phyloP scores from a whole-genome alignment of 2,888 invertebrate genomes.

The Drosophila emarginata region DNA sequence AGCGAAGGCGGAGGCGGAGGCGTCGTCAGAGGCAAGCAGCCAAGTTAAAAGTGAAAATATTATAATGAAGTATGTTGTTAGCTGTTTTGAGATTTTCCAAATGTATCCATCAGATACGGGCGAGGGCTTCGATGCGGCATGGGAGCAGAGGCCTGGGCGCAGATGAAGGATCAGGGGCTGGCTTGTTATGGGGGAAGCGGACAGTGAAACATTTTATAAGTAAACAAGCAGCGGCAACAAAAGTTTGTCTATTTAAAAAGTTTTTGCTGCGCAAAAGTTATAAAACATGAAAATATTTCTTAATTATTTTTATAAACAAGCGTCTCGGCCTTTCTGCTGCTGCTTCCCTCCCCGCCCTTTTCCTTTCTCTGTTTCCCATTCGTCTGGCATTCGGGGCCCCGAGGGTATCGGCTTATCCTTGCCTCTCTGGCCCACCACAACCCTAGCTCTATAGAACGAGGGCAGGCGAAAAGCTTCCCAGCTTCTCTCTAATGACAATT shows the following conservation, averaged over 20 bases:
- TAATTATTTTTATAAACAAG: constrained; percentile 78
- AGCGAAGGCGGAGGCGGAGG: constrained; percentile 3
- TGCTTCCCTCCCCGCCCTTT: not conserved
- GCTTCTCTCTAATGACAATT: too few relatives aligned
- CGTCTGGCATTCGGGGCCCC: constrained; percentile 2
- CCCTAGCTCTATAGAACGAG: constrained; percentile 7
- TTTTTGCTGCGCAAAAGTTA: constrained; percentile 71
- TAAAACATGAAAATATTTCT: constrained; percentile 78
- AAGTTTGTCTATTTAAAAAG: constrained; percentile 76
- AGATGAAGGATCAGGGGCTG: not conserved
- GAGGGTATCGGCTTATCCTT: constrained; percentile 5
- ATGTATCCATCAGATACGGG: constrained; percentile 63
- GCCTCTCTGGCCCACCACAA: constrained; percentile 8
- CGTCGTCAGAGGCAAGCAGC: constrained; percentile 35
- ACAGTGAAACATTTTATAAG: constrained; percentile 60
- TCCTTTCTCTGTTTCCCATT: not conserved
- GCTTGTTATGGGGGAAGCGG: not conserved
- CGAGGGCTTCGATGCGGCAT: constrained; percentile 2
- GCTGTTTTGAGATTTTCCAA: constrained; percentile 70
- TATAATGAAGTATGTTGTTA: constrained; percentile 77
- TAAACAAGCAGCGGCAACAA: constrained; percentile 71
- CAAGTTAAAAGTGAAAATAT: constrained; percentile 74
- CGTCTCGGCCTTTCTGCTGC: constrained; percentile 28
- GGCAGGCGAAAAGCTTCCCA: not conserved
- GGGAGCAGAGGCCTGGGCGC: not conserved